Percentiles rank a stretch among this genome's conserved stretches.
Conservation (phyloP, 2,113 vertebrate genomes). For the Ctenomys sociabilis region DNA sequence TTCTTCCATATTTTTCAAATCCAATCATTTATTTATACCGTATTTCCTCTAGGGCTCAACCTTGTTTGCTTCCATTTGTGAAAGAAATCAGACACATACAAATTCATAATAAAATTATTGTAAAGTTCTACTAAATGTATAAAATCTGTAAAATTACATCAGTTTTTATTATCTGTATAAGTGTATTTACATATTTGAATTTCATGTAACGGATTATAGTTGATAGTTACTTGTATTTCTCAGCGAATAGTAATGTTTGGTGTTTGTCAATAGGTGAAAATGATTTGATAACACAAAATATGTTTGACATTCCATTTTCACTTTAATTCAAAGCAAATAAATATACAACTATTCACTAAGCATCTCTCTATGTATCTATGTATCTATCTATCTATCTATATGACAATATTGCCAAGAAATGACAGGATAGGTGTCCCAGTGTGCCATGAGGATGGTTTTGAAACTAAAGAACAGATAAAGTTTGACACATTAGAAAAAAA, state of each 20-base stretch:
- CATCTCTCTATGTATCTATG: too few relatives aligned
- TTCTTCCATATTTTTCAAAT: background rate
- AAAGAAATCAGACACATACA: background rate
- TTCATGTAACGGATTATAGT: background rate
- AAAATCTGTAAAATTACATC: background rate
- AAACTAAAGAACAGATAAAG: background rate
- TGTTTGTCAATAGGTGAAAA: background rate
- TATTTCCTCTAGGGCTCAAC: background rate
- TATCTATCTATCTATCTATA: too few relatives aligned
- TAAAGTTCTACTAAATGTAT: background rate
- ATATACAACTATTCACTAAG: background rate
- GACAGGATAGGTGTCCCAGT: background rate
- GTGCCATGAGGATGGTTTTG: background rate
- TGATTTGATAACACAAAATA: background rate
- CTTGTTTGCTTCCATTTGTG: background rate
- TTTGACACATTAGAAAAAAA: background rate
- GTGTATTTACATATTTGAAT: background rate
- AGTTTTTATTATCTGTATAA: background rate
- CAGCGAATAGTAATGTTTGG: background rate
- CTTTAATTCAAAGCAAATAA: background rate
- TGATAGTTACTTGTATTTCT: background rate
- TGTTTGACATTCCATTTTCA: background rate
- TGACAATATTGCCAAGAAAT: background rate
- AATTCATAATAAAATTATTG: background rate
- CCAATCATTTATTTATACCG: background rate